Conservation (phyloP, 1,140 invertebrate species). For the Capitella teleta region DNA sequence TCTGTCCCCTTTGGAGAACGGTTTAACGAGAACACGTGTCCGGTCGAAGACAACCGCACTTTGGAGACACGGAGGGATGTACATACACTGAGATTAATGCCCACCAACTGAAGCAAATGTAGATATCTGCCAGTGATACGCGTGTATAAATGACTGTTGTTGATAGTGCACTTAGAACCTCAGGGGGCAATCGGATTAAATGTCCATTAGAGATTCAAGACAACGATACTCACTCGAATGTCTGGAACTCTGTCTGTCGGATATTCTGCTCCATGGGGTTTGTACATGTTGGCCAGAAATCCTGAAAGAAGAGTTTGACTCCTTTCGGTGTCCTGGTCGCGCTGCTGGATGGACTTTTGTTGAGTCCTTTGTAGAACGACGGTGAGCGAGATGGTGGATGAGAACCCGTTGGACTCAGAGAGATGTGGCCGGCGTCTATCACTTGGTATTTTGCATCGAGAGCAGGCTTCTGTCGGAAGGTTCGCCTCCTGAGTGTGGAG, state of each 20-base stretch:
- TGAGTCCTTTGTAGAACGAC: background rate
- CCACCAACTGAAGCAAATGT: too few species aligned
- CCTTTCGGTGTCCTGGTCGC: constrained; percentile 3
- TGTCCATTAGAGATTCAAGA: too few species aligned
- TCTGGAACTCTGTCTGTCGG: constrained; percentile 5
- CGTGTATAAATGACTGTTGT: too few species aligned
- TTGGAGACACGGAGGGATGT: too few species aligned
- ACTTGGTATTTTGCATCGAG: constrained; percentile 9
- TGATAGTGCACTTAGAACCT: too few species aligned
- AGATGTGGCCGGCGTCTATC: constrained; percentile 13
- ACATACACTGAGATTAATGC: too few species aligned
- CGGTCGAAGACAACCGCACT: too few species aligned
- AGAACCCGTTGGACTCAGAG: constrained; percentile 13
- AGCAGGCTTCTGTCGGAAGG: constrained; percentile 10
- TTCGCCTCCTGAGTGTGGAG: constrained; percentile 9
- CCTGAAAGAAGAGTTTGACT: constrained; percentile 9
- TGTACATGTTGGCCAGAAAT: constrained; percentile 13
- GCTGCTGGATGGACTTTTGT: background rate
- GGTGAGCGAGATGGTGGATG: constrained; percentile 12
- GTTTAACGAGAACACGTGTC: too few species aligned
- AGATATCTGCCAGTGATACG: too few species aligned
- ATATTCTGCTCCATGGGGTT: constrained; percentile 10
- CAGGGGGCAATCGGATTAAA: too few species aligned
- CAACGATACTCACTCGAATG: constrained; percentile 14
- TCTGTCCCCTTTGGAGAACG: too few species aligned